A percentile compares a stretch with the other conserved stretches of the same genome.
phyloP scores from a whole-genome alignment of 2,888 invertebrate species.

The Macrophya annulata region DNA sequence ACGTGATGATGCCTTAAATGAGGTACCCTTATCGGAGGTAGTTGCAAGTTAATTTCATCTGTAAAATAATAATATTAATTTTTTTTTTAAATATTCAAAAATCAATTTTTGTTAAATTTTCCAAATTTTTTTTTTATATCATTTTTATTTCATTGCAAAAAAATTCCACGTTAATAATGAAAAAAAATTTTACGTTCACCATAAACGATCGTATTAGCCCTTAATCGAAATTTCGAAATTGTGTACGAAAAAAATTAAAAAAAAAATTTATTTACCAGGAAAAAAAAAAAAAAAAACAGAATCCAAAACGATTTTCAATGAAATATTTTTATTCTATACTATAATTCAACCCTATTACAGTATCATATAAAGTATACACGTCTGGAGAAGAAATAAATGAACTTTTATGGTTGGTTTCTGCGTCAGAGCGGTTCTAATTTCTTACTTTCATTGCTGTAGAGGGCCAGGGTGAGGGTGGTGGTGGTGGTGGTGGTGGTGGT shows the following conservation, averaged over 20 bases:
- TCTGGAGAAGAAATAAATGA: neutral
- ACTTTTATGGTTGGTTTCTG: slow-evolving; percentile 1
- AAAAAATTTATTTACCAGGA: too few species aligned
- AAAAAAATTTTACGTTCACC: too few species aligned
- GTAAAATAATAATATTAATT: neutral
- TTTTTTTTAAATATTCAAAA: too few species aligned
- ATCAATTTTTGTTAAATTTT: too few species aligned
- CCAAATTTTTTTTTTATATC: too few species aligned
- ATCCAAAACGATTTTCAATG: neutral
- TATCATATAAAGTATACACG: neutral
- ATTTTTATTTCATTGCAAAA: too few species aligned
- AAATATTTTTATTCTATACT: too few species aligned
- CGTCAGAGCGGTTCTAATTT: slow-evolving; percentile 17
- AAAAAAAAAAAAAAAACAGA: neutral
- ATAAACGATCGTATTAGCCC: too few species aligned
- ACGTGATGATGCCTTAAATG: slow-evolving; percentile 86
- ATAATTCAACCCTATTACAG: neutral
- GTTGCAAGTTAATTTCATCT: slow-evolving; percentile 45
- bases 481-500: too few species aligned
- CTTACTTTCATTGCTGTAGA: neutral
- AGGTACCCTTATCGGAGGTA: slow-evolving; percentile 72
- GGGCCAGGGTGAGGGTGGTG: neutral
- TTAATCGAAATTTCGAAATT: too few species aligned
- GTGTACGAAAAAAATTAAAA: too few species aligned
- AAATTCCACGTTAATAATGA: too few species aligned